Evolutionary conservation across 2,888 invertebrate genomes (phyloP), one percentile per base, ranked within the genome.

Genomic region (Morpho deidamia): DNA sequence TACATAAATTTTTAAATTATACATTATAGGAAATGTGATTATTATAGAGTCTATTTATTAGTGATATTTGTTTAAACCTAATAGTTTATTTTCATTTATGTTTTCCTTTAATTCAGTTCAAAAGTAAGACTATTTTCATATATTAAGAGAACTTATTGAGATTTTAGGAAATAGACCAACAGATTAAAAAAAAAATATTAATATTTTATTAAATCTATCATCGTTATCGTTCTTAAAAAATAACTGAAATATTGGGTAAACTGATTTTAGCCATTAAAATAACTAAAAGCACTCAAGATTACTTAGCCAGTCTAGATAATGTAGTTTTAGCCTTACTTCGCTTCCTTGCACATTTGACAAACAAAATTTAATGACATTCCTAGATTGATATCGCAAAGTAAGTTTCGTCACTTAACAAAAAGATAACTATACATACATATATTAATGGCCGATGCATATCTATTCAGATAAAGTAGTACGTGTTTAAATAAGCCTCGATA

Each of bases 361-460:
- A 33, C 44, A 38, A 46, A 38, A 50, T 8, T 44, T 41, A 38
- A 38, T 45, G 32, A 38, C 11, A 39, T 23, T 34, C 11, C 39
- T 38, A 47, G 55, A 55, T 55, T 43, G 10, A 51, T 51, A 46
- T 55, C 44, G 33, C 10, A 40, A 51, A 48, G 33, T 40, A 37
- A 47, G 33, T 47, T 55, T 51, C 44, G 51, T 48, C 51, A 44
- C 43, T 51, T 47, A 49, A 47, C 46, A 45, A 34, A 47, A 46
- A 37, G 54, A 41, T 54, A 45, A 50, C 40, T 44, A 35, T 35
- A 51, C 46, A 42, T 34, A 46, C 38, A 46, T 44, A 34, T 38
- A 44, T 51, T 43, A 51, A 51, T 47, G 45, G 32, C 33, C 54
- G 55, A 55, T 51, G 43, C 39, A n/a, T 51, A 55, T 55, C 55